Evolutionary conservation across 2,113 vertebrate species (phyloP).

Genomic region (Pterocles gutturalis): DNA sequence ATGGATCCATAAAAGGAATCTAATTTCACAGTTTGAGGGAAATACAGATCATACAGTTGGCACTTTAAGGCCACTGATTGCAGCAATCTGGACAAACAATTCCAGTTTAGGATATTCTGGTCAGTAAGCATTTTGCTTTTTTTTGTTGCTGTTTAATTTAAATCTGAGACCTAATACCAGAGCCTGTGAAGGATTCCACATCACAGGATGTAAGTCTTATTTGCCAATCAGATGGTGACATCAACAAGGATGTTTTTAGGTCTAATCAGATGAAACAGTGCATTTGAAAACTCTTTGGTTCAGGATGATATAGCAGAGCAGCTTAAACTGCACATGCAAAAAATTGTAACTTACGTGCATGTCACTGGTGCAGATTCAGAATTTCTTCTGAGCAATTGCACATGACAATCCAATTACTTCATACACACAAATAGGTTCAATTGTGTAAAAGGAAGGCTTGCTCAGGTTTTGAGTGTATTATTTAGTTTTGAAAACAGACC

Average conservation of each 20-base stretch:
- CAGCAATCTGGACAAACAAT: background rate
- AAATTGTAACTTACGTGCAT: background rate
- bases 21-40: slow-evolving; percentile 43
- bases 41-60: background rate
- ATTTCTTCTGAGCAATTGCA: background rate
- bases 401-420: background rate
- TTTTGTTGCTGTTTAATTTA: background rate
- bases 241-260: background rate
- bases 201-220: background rate
- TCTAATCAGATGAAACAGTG: background rate
- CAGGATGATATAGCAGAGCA: background rate
- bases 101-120: background rate
- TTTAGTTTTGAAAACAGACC: background rate
- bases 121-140: background rate
- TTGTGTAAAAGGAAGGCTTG: background rate
- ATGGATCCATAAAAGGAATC: slow-evolving; percentile 50
- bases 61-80: background rate
- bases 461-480: background rate
- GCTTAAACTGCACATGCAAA: background rate
- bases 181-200: background rate
- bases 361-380: background rate
- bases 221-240: background rate
- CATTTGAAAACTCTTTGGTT: background rate
- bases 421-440: background rate
- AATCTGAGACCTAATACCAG: background rate